A percentile compares a stretch with the other conserved stretches of the same genome.
Evolutionary conservation across 1,140 invertebrate genomes (phyloP).

Genomic region (Cataglyphis hispanica): DNA sequence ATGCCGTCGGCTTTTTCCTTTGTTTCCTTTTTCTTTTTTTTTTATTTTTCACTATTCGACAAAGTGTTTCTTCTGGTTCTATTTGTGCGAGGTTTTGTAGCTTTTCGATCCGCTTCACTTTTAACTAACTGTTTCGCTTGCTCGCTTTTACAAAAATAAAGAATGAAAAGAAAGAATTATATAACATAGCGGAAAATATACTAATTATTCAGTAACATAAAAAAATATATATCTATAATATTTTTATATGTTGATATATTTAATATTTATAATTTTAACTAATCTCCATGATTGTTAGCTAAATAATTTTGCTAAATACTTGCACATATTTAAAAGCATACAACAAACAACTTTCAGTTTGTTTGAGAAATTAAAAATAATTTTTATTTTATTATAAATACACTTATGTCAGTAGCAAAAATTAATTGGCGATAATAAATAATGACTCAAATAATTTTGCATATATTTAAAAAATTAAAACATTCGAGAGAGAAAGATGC

Average conservation of each 20-base stretch:
- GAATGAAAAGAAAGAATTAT: background rate
- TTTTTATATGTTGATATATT: background rate
- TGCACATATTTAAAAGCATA: background rate
- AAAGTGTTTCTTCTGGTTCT: conserved; percentile 21
- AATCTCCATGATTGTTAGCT: background rate
- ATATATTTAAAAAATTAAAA: background rate
- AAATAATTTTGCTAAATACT: conserved; percentile 2
- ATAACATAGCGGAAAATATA: background rate
- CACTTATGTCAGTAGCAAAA: background rate
- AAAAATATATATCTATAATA: background rate
- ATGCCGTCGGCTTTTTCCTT: background rate
- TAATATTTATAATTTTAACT: background rate
- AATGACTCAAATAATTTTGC: background rate
- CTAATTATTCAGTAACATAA: background rate
- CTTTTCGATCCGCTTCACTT: conserved; percentile 36
- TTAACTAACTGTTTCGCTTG: conserved; percentile 15
- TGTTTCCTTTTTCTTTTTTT: background rate
- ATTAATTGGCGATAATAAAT: no score
- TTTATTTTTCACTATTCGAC: conserved; percentile 15
- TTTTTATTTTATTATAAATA: background rate
- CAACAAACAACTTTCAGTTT: background rate
- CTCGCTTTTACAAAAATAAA: background rate
- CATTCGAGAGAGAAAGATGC: background rate
- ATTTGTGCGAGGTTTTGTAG: conserved; percentile 30
- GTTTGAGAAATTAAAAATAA: background rate